Base-by-base conservation (phyloP, 2,113 vertebrate species). In the Struthidea cinerea region DNA sequence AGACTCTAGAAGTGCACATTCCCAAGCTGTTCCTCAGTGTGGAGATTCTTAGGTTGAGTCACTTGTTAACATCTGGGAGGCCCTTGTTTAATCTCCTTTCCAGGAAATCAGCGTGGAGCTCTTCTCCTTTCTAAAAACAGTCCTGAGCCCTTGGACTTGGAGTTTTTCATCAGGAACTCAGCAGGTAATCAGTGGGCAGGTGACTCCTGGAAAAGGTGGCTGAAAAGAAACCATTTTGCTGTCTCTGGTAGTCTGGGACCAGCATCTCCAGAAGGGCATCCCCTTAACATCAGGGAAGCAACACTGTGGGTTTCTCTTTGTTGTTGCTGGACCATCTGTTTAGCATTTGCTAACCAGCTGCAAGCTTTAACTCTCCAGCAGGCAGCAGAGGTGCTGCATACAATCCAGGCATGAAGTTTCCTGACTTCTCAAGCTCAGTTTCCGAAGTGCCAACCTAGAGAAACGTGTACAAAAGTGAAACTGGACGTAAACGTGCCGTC, bases 1-100 rank as follows among this genome's bases (percentile, higher is more conserved):
- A 63, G 65, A 3, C 11, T 50, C 7, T 4, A 35, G 16, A 67
- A 70, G 20, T 91, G 73, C 46, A 46, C 41, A 16, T 95, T 94
- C 41, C 82, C 90, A 71, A 71, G 44, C 70, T 68, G n/a, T 76
- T 93, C 56, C 56, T 91, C 56, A 50, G 46, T 4, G 2, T 84
- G 67, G 57, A 60, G 47, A 19, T 88, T 83, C 57, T 69, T 83
- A 74, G 32, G 37, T n/a, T 91, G 59, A 94, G 46, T 93, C 75
- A 61, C 26, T 88, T 85, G 10, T 88, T 85, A 65, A 59, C 22
- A 30, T 83, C 49, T 69, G 70, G 44, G 59, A 90, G 46, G 61
- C 53, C 55, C 46, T 57, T 53, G 30, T 83, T 85, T 41, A 60
- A 73, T 64, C 41, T 87, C 30, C 65, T 85, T 85, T 71, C 50